These are phyloP conservation scores for Drosophila algonquin DNA, from an alignment of 2,888 invertebrate species.

Conservation along the genomic window DNA sequence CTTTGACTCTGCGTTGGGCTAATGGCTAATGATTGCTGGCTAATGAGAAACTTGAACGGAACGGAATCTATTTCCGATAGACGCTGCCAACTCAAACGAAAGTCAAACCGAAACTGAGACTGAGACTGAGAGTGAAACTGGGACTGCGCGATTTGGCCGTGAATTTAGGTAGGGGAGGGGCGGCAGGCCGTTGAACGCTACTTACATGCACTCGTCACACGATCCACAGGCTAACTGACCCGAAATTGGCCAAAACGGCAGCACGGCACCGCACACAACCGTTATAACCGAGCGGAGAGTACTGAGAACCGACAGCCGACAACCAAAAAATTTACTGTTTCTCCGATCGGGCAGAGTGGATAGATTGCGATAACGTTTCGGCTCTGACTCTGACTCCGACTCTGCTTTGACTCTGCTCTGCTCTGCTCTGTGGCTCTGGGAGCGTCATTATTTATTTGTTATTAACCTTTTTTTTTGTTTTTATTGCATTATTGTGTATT, in stretches of 20 bases:
- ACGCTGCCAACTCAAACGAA: neutral
- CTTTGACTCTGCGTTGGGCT: neutral
- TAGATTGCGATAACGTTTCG: constrained; percentile 44
- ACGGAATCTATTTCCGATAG: neutral
- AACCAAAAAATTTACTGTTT: constrained; percentile 38
- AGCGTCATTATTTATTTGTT: neutral
- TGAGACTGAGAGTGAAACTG: neutral
- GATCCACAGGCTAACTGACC: constrained; percentile 69
- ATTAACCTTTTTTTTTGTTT: neutral
- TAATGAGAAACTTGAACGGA: neutral
- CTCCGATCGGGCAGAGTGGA: constrained; percentile 45
- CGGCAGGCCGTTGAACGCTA: constrained; percentile 25
- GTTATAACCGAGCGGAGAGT: constrained; percentile 60
- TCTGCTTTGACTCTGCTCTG: no score
- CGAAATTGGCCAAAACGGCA: constrained; percentile 42
- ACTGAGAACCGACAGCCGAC: constrained; percentile 21
- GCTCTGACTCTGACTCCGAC: constrained; percentile 2
- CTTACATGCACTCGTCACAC: constrained; percentile 66
- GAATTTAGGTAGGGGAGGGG: no score
- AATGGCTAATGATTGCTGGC: neutral
- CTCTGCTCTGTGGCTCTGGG: neutral
- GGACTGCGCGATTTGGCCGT: neutral
- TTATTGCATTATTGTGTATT: neutral
- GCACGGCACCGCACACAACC: constrained; percentile 22
- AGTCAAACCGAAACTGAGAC: neutral